Evolutionary conservation across 2,888 invertebrate genomes (phyloP).

Genomic region (Anagyrus pseudococci): DNA sequence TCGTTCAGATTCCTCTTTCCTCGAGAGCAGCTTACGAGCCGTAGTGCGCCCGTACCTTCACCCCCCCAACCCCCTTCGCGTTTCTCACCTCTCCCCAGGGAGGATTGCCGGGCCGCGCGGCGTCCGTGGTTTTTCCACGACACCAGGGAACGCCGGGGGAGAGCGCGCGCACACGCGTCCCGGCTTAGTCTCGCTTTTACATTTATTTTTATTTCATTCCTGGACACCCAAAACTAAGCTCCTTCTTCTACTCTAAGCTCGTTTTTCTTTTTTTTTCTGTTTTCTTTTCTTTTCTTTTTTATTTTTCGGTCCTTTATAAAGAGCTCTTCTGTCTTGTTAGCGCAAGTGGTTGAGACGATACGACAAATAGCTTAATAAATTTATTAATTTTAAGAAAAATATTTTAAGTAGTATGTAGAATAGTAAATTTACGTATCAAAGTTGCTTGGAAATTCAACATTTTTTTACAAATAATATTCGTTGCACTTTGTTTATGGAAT

Average conservation of each 20-base stretch:
- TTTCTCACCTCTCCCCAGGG: constrained; percentile 16
- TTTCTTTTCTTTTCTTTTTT: background rate
- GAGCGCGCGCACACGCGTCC: background rate
- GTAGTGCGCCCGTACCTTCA: background rate
- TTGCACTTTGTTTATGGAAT: too few relatives aligned
- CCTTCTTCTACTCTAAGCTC: background rate
- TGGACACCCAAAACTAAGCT: background rate
- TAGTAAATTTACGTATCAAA: too few relatives aligned
- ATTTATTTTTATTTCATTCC: constrained; percentile 26
- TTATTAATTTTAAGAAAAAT: too few relatives aligned
- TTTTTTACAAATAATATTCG: too few relatives aligned
- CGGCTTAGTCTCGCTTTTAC: constrained; percentile 15
- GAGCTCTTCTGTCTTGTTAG: too few relatives aligned
- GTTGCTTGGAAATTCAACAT: too few relatives aligned
- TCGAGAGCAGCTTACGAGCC: constrained; percentile 22
- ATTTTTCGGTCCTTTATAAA: too few relatives aligned
- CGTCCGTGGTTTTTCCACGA: constrained; percentile 3
- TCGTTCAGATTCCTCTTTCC: constrained; percentile 34
- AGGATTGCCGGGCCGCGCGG: constrained; percentile 8
- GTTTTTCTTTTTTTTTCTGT: background rate
- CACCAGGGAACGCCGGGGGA: background rate
- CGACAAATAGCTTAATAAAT: too few relatives aligned
- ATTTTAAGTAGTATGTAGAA: too few relatives aligned
- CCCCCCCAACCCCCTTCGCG: background rate
- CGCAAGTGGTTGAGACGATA: too few relatives aligned